phyloP scores from a whole-genome alignment of 2,888 invertebrate species.

The Ischnura elegans region DNA sequence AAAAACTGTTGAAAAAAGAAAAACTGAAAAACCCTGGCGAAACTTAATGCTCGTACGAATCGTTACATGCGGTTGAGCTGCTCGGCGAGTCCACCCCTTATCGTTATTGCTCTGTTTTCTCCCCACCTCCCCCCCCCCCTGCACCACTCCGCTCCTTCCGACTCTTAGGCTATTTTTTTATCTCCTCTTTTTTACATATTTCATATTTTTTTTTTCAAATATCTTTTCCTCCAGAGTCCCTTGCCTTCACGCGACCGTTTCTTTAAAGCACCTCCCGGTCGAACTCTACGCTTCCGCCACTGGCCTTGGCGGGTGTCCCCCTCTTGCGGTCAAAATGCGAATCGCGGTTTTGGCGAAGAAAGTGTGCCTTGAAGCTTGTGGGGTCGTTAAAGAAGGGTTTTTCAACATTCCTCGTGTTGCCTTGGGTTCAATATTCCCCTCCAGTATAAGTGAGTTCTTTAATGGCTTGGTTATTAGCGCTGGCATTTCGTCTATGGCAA shows the following conservation, averaged over 20 bases:
- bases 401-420: background rate
- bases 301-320: background rate
- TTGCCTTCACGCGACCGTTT: background rate
- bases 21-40: background rate
- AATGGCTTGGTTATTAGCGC: constrained; percentile 2
- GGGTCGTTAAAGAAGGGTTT: background rate
- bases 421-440: background rate
- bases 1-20: background rate
- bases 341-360: background rate
- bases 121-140: background rate
- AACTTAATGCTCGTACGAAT: constrained; percentile 39
- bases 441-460: background rate
- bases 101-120: constrained; percentile 37
- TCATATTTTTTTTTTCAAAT: background rate
- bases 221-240: background rate
- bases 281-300: background rate
- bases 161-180: background rate
- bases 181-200: background rate
- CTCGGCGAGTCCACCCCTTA: constrained; percentile 28
- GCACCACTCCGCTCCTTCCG: background rate
- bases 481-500: background rate
- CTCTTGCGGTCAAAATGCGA: background rate
- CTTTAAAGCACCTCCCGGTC: background rate
- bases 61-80: constrained; percentile 41
- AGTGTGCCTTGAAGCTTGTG: background rate